Evolutionary conservation across 1,140 invertebrate genomes (phyloP), one percentile per base, ranked within the genome.

Genomic region (Drosophila truncata): DNA sequence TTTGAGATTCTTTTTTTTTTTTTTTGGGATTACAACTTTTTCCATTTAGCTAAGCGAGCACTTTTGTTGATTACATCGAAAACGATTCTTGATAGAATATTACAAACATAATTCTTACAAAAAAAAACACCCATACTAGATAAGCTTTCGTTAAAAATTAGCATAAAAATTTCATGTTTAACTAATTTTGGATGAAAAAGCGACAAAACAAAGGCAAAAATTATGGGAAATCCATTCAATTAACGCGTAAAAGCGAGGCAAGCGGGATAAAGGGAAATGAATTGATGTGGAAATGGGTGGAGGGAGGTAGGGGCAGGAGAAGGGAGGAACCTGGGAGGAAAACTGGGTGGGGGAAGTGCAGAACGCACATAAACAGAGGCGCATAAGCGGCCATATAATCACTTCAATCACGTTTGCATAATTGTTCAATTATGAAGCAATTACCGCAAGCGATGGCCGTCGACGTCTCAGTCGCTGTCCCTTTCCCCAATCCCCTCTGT

Each of bases 331-430:
- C 20, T 14, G 9, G 35, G 27, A 20, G 39, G 4, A 20, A 20
- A 44, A n/a, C n/a, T 18, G 42, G 67, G 18, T 18, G 27, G 4
- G 18, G 42, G 72, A 54, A 49, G 35, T 47, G 65, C 65, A 27
- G 35, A 47, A 67, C 49, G 66, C 69, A 77, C 50, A 85, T 74
- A 85, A 81, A 78, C 83, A 80, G 60, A 67, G 80, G 64, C 73
- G 67, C 84, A 87, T 87, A 88, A 87, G 84, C 81, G 83, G 77
- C 61, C 76, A 87, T 88, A 88, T 87, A 87, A 87, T 87, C 84
- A 88, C 84, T 87, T 87, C 84, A 87, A 87, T 87, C 84, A 87
- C 84, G 84, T 87, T 87, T 87, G 84, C 84, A 87, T 87, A 87
- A 87, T 87, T 87, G 84, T 87, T 87, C 84, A 87, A 87, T 87